Evolutionary conservation across 2,888 invertebrate genomes (phyloP).

Genomic region (Oscheius myriophilus): DNA sequence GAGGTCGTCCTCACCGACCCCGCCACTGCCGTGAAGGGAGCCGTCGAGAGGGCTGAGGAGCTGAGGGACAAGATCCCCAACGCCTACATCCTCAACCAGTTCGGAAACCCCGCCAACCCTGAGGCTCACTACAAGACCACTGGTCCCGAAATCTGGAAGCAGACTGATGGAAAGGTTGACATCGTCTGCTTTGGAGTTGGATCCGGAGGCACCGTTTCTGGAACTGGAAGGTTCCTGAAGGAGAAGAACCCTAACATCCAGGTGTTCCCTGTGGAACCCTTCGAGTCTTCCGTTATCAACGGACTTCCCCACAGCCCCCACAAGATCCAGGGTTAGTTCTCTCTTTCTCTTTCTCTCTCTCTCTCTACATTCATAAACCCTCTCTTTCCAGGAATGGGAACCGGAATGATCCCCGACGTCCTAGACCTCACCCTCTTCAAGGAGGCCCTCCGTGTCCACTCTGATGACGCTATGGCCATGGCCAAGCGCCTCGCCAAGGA

Average conservation of each 20-base stretch:
- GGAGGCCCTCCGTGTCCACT: slow-evolving; percentile 56
- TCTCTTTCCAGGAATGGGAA: slow-evolving; percentile 54
- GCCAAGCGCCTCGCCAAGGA: slow-evolving; percentile 62
- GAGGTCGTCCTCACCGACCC: slow-evolving; percentile 63
- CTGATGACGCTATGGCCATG: slow-evolving; percentile 66
- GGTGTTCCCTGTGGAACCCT: slow-evolving; percentile 61
- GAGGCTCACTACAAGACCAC: slow-evolving; percentile 68
- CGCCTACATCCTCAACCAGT: slow-evolving; percentile 40
- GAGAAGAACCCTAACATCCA: slow-evolving; percentile 61
- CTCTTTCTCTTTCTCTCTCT: neutral
- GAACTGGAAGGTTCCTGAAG: slow-evolving; percentile 59
- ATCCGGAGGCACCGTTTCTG: slow-evolving; percentile 63
- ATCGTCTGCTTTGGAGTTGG: slow-evolving; percentile 60
- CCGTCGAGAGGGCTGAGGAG: slow-evolving; percentile 55
- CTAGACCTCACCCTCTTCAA: slow-evolving; percentile 57
- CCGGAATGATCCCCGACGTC: slow-evolving; percentile 60
- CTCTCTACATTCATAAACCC: neutral
- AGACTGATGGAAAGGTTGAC: slow-evolving; percentile 64
- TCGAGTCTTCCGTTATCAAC: slow-evolving; percentile 61
- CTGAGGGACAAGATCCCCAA: slow-evolving; percentile 56
- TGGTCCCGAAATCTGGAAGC: slow-evolving; percentile 70
- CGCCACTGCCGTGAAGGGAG: slow-evolving; percentile 59
- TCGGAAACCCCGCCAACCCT: slow-evolving; percentile 64
- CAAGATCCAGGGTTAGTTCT: slow-evolving; percentile 59
- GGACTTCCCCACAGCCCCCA: slow-evolving; percentile 59